Evolutionary conservation across 1,140 invertebrate genomes (phyloP), one percentile per base, ranked within the genome.

Genomic region (Eciton burchellii): DNA sequence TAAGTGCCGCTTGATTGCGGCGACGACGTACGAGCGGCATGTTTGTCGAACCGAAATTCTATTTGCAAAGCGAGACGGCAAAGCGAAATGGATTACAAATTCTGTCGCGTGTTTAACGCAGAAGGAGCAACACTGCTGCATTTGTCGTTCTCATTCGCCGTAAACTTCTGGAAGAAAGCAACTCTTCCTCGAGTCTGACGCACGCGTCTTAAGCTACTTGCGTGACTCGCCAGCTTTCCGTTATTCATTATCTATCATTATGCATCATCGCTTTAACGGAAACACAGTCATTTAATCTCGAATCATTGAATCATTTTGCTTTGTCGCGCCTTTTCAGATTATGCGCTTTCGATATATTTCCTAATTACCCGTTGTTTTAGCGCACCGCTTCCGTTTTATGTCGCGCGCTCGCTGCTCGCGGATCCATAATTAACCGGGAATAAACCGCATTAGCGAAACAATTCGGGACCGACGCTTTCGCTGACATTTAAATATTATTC

Each of bases 31-130:
- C 68, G 19, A 79, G 56, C 52, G 63, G 56, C 49, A 79, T 79
- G 49, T 68, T 79, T 79, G 49, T 49, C 56, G 63, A 79, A 66
- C 66, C 74, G 74, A 77, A 79, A 79, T 79, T 79, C 62, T 68
- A 56, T 79, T 79, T 79, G 62, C 74, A 3, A 79, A 79, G 49
- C 56, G 63, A 79, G 68, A 79, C 68, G 49, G 74, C 68, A 49
- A n/a, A n/a, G n/a, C n/a, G n/a, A n/a, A n/a, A n/a, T n/a, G 68
- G 62, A 68, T 79, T 79, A 79, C 62, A 68, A 68, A 79, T 79
- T 68, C 49, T 68, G 29, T 19, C 56, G 21, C 60, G 41, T 52
- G 74, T 62, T 21, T 79, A 79, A 79, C 21, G 24, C 43, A 62
- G 85, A 26, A 26, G 12, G 19, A 68, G 68, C 82, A 71, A 76